Evolutionary conservation across 2,113 vertebrate genomes (phyloP).

Genomic region (Deroptyus accipitrinus): DNA sequence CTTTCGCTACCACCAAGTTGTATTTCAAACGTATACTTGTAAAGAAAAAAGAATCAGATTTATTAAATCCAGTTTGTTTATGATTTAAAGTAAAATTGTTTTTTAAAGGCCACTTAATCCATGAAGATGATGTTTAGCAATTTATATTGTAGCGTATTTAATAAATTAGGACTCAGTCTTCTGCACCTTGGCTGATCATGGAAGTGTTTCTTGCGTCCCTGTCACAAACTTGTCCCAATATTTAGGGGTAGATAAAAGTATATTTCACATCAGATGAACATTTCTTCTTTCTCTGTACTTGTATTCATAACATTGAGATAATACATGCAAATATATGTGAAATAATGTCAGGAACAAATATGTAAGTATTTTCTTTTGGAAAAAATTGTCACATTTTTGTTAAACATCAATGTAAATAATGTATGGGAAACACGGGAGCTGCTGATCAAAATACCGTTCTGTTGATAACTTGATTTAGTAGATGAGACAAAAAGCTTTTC

Average conservation of each 20-base stretch:
- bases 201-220: neutral
- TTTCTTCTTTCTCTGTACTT: neutral
- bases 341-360: neutral
- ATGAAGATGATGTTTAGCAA: neutral
- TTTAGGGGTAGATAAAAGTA: neutral
- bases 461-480: conserved; percentile 8
- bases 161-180: neutral
- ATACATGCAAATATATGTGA: neutral
- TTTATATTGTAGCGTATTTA: neutral
- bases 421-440: neutral
- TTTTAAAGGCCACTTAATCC: neutral
- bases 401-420: conserved; percentile 6
- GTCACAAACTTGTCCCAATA: neutral
- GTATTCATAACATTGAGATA: neutral
- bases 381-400: neutral
- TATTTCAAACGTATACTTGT: neutral
- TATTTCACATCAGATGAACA: neutral
- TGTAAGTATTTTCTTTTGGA: neutral
- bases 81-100: neutral
- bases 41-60: neutral
- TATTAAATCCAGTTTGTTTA: neutral
- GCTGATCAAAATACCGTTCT: neutral
- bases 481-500: conserved; percentile 30
- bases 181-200: neutral
- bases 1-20: neutral